Conservation (phyloP, 37 sponge, comb jelly and placozoan genomes). For the Spongia lamella region DNA sequence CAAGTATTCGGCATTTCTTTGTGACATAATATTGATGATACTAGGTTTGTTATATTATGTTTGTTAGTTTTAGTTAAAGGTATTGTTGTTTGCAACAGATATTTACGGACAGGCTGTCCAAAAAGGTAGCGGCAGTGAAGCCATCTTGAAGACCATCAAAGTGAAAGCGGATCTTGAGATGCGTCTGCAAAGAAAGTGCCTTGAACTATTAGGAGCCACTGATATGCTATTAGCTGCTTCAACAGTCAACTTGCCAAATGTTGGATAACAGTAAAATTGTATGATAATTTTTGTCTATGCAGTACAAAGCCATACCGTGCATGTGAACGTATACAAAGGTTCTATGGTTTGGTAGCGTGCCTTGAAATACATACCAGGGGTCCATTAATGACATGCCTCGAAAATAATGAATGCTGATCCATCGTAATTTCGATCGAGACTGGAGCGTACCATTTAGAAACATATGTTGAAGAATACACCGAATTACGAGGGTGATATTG, state of each 20-base stretch:
- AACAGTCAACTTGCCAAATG: not conserved
- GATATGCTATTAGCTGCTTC: slow-evolving; percentile 63
- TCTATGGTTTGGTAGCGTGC: too few species aligned
- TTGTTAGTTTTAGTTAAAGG: not conserved
- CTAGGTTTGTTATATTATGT: slow-evolving; percentile 42
- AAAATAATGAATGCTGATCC: too few species aligned
- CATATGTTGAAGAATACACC: too few species aligned
- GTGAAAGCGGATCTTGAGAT: slow-evolving; percentile 62
- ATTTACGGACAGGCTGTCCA: slow-evolving; percentile 41
- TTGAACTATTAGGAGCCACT: slow-evolving; percentile 62
- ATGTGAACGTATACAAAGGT: too few species aligned
- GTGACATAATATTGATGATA: slow-evolving; percentile 58
- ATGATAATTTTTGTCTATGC: too few species aligned
- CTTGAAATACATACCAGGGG: too few species aligned
- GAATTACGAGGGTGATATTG: too few species aligned
- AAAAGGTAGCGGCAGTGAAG: slow-evolving; percentile 11
- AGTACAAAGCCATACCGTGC: too few species aligned
- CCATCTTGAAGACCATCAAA: slow-evolving; percentile 46
- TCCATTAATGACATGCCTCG: too few species aligned
- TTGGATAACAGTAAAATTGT: too few species aligned
- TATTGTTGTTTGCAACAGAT: slow-evolving; percentile 26
- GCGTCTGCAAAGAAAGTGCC: slow-evolving; percentile 57
- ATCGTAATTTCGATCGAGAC: too few species aligned
- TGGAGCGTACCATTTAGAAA: too few species aligned
- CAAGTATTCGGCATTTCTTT: slow-evolving; percentile 51